Evolutionary conservation across 2,113 vertebrate species (phyloP), one percentile per base, ranked within the genome.

Genomic region (Scolopax mira): DNA sequence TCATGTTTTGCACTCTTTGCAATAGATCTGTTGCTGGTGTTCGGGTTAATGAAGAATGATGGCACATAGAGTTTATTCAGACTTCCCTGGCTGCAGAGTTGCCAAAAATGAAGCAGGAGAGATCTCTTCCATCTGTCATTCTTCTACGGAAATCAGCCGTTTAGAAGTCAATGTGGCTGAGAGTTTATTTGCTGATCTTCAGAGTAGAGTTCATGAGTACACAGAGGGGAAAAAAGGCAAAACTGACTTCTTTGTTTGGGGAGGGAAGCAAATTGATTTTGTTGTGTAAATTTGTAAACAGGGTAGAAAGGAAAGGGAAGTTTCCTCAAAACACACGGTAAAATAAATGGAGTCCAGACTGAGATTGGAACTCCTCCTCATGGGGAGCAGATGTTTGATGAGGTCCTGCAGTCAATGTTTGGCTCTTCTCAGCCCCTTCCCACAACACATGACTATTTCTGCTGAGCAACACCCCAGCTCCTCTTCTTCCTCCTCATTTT

Each of bases 91-190:
- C 66, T 93, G 69, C 60, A 51, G 71, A 61, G 39, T 8, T 80
- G 79, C 75, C 93, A 93, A 57, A 92, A 96, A 79, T 52, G 48
- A 78, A 93, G 92, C 48, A 90, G 71, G 67, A 88, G 88, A 88
- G 49, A 39, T 37, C 18, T 77, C 65, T 86, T 84, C 91, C 91
- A 88, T 86, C 90, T 95, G 88, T 84, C 79, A n/a, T 94, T 85
- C 66, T 78, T 72, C 51, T 67, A 24, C 55, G 81, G 85, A 62
- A 83, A 80, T 33, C 85, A 83, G 74, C 82, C 52, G 22, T 60
- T 91, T 51, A 83, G 86, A 84, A 81, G 64, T 64, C 37, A 44
- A 39, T 48, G 65, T 31, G 79, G 48, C 73, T 37, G 33, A 41
- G 78, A 72, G 69, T 81, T 93, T 95, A 15, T 96, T 91, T 88